These are phyloP conservation scores for Anisognathus igniventris DNA, from an alignment of 2,797 vertebrate species.

Conservation along the genomic window DNA sequence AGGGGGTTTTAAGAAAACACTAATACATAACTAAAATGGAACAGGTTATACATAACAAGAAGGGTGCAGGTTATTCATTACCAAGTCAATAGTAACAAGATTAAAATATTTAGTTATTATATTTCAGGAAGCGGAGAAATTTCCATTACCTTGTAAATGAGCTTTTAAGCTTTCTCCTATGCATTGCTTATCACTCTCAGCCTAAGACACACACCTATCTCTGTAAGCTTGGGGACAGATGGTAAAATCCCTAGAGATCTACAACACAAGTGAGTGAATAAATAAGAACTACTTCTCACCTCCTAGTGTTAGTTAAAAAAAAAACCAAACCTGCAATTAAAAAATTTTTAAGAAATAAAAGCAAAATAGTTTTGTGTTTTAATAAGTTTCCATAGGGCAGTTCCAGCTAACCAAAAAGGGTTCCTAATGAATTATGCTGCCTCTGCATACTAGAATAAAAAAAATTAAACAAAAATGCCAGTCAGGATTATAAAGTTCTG, in stretches of 20 bases:
- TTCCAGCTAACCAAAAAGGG: background rate
- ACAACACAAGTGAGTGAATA: background rate
- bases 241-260: background rate
- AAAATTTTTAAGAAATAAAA: accelerated
- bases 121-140: background rate
- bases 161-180: background rate
- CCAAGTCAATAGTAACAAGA: background rate
- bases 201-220: background rate
- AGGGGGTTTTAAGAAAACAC: background rate
- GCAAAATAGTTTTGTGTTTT: background rate
- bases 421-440: background rate
- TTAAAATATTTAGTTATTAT: background rate
- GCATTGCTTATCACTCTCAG: background rate
- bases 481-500: background rate
- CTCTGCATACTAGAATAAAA: background rate
- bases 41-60: background rate
- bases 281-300: background rate
- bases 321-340: background rate
- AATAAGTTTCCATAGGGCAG: background rate
- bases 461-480: background rate
- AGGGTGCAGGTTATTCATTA: background rate
- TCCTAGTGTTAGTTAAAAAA: background rate
- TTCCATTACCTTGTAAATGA: background rate
- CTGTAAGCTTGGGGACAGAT: background rate
- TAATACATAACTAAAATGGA: background rate